Evolutionary conservation across 2,797 vertebrate species (phyloP).

Genomic region (Poliocrania exsul): DNA sequence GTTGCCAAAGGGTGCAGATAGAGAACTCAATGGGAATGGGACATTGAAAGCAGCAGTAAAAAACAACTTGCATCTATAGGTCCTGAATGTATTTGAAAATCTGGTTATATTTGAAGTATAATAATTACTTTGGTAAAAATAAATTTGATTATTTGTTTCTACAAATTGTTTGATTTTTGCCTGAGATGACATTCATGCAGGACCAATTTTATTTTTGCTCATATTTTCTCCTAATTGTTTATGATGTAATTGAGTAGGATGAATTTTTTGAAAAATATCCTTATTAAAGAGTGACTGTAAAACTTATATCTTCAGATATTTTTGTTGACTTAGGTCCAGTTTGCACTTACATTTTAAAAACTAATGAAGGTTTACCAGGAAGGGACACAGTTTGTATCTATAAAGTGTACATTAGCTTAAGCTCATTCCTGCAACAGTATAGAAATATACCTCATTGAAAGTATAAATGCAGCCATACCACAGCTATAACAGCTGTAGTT

Average conservation of each 20-base stretch:
- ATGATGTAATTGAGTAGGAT: background rate
- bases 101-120: background rate
- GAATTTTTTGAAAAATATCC: background rate
- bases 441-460: background rate
- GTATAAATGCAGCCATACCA: background rate
- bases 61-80: background rate
- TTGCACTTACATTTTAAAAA: background rate
- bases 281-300: background rate
- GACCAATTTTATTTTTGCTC: background rate
- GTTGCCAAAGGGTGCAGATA: background rate
- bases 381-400: background rate
- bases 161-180: background rate
- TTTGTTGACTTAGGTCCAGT: background rate
- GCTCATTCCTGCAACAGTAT: background rate
- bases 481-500: background rate
- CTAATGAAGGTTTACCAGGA: background rate
- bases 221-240: background rate
- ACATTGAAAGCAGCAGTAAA: background rate
- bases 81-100: background rate
- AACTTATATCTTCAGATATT: background rate
- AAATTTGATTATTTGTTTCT: background rate
- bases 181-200: background rate
- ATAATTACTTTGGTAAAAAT: background rate
- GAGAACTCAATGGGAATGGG: fast-evolving
- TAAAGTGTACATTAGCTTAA: background rate